A percentile compares a stretch with the other conserved stretches of the same genome.
Conservation (phyloP, 1,140 invertebrate genomes). For the Trichogramma pretiosum region DNA sequence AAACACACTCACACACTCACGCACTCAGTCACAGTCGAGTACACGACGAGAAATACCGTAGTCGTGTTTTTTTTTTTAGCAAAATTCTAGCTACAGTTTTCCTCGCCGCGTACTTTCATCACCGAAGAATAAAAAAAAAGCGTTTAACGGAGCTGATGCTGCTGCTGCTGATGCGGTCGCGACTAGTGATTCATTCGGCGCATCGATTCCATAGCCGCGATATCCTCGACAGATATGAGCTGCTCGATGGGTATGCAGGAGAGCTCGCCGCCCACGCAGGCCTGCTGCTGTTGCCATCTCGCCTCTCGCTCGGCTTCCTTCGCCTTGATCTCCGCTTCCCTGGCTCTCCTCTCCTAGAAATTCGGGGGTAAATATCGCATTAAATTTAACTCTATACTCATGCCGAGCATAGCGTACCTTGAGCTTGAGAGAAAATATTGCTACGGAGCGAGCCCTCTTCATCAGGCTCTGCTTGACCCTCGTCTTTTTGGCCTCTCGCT, state of each 20-base stretch:
- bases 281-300: constrained; percentile 51
- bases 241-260: constrained; percentile 73
- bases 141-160: neutral
- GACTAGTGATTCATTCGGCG: constrained; percentile 42
- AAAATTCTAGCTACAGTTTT: neutral
- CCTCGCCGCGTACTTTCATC: neutral
- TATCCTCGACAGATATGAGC: constrained; percentile 48
- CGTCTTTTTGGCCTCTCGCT: constrained; percentile 57
- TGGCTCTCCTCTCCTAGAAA: constrained; percentile 57
- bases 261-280: constrained; percentile 62
- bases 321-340: constrained; percentile 59
- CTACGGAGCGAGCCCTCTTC: constrained; percentile 70
- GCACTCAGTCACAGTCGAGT: too few species aligned
- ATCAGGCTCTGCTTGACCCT: constrained; percentile 65
- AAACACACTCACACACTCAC: too few species aligned
- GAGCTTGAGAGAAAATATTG: constrained; percentile 71
- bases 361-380: neutral
- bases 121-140: neutral
- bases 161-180: constrained; percentile 18
- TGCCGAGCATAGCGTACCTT: constrained; percentile 33
- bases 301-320: constrained; percentile 39
- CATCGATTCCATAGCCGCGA: constrained; percentile 42
- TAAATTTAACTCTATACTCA: neutral
- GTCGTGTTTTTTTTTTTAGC: constrained; percentile 1
- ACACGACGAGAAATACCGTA: neutral